Evolutionary conservation across 1,140 invertebrate species (phyloP), one percentile per base, ranked within the genome.

Genomic region (Harpegnathos saltator): DNA sequence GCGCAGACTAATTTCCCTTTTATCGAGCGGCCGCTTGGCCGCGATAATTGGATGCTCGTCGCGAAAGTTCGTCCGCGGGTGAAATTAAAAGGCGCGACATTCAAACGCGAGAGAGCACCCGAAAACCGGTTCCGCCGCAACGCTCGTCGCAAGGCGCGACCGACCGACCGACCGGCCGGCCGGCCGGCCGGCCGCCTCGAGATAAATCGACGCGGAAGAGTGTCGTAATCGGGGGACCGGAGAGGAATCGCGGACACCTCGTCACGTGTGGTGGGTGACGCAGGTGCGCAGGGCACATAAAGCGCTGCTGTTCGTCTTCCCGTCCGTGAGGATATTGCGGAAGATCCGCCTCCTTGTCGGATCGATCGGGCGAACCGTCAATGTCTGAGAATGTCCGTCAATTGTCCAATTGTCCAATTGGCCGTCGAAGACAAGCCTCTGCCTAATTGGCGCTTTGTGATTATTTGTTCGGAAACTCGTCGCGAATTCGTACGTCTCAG

Each of bases 161-260:
- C 44, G 52, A 29, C 26, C 61, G 80, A 62, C 59, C 85, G 63
- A 56, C 61, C 72, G 56, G n/a, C 24, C 56, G 56, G 33, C 24
- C 78, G 73, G 58, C 62, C 83, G 83, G 56, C 77, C 78, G 73
- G 58, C 62, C 83, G 83, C 50, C 77, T 82, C 71, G 77, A 88
- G 87, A 88, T 86, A 86, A 89, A 86, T 89, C 87, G 85, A 89
- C 85, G 78, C 88, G 88, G 88, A 89, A 89, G 88, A 89, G 85
- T 89, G 87, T 87, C 82, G 88, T 89, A 89, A 89, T 89, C 88
- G 85, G 87, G 85, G 22, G 58, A 54, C 69, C 82, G 82, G 71
- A 71, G 75, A 80, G 74, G 84, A 86, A 89, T 75, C 83, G 86
- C 77, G 87, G 54, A 80, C 72, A 84, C 78, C 74, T 75, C 88